Base-by-base conservation (phyloP, 2,888 invertebrate species). In the Ophion ellenae region DNA sequence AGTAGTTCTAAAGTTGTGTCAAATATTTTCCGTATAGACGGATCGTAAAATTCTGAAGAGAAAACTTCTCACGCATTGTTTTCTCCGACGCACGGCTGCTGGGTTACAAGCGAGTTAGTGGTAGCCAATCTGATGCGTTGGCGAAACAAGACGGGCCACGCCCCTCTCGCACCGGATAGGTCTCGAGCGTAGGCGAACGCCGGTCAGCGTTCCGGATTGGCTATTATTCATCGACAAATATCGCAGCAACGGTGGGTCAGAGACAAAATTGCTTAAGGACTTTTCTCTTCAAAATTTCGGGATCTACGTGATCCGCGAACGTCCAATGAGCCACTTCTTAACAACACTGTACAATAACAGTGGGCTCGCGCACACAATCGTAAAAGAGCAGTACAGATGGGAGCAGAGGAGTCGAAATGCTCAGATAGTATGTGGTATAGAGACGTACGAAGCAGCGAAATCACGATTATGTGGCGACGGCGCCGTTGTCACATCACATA, bases 401-500 rank as follows among this genome's bases (percentile, higher is more conserved):
- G 17, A 53, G 17, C 53, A 20, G 45, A 64, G 82, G 11, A 28
- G 2, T 71, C 36, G 66, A 71, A 59, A 70, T 11, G 70, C 63
- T 53, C 53, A 17, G 5, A 53, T 64, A 71, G 17, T 53, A 11
- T 80, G 61, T 7, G 40, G 40, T 40, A 40, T 45, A 67, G 40
- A 0, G 75, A 84, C 77, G 66, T 61, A 76, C 28, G 83, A 57
- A 79, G 81, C 63, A 66, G 83, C 3, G 7, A 64, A 82, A 85
- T 78, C 84, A 87, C 82, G 85, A 86, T 90, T 89, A 85, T 85
- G 87, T 71, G 88, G 90, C 90, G 89, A 90, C 88, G 89, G 89
- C 86, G 87, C 89, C 89, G 88, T 89, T 89, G 86, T 84, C 84
- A 88, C 89, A 90, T 91, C 88, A 86, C 83, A 86, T 88, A 87